phyloP scores from a whole-genome alignment of 1,140 invertebrate species.

The Dinothrombium tinctorium region DNA sequence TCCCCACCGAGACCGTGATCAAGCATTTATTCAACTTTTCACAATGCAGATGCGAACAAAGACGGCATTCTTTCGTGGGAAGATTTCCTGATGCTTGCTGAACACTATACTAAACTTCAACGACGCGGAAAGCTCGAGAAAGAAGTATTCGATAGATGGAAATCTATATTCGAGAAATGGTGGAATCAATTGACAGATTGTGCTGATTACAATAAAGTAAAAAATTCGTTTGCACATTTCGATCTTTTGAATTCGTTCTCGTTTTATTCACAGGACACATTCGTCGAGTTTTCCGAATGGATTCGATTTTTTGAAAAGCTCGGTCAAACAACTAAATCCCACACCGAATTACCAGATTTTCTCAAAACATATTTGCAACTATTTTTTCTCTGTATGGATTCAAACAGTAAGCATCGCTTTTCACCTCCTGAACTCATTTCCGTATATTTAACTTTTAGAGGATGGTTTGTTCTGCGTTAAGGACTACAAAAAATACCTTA shows the following conservation, averaged over 20 bases:
- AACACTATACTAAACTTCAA: constrained; percentile 19
- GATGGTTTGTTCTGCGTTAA: constrained; percentile 19
- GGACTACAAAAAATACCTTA: constrained; percentile 19
- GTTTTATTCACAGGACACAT: constrained; percentile 13
- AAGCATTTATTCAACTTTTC: no score
- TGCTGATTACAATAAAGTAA: constrained; percentile 18
- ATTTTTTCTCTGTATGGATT: constrained; percentile 18
- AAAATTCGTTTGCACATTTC: not conserved
- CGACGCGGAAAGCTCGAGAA: constrained; percentile 18
- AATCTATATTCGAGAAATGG: constrained; percentile 18
- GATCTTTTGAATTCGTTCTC: not conserved
- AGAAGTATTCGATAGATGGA: constrained; percentile 19
- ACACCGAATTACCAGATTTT: constrained; percentile 18
- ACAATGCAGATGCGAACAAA: constrained; percentile 17
- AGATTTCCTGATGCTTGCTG: constrained; percentile 18
- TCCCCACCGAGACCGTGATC: no score
- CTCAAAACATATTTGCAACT: constrained; percentile 18
- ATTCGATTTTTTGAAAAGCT: constrained; percentile 18
- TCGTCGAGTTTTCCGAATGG: constrained; percentile 20
- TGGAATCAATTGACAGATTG: constrained; percentile 18
- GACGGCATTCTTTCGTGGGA: constrained; percentile 18
- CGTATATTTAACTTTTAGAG: constrained; percentile 12
- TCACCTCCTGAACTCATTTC: constrained; percentile 2
- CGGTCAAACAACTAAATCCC: constrained; percentile 15
- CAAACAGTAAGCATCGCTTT: constrained; percentile 16